Percentiles rank a stretch among this genome's conserved stretches.
These are phyloP conservation scores for Hyalella azteca DNA, from an alignment of 2,888 invertebrate genomes.

Conservation along the genomic window DNA sequence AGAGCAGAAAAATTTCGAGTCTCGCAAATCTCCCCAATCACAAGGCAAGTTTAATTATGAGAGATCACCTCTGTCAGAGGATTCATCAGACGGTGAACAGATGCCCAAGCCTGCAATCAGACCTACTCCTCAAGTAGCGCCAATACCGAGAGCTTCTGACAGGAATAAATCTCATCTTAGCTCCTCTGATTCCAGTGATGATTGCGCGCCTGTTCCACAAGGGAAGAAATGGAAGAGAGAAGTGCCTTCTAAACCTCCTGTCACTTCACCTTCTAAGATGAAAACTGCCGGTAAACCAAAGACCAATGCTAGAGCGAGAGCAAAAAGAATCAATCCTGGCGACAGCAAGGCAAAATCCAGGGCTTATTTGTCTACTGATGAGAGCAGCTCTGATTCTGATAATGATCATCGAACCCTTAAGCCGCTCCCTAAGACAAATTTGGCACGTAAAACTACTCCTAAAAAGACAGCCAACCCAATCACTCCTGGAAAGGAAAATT, in stretches of 20 bases:
- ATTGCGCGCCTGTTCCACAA: not conserved
- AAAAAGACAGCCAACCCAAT: not conserved
- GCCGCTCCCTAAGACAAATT: not conserved
- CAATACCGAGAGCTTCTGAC: not conserved
- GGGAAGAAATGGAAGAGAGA: not conserved
- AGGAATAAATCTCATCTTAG: not conserved
- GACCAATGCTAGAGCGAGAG: not conserved
- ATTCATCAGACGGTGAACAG: constrained; percentile 7
- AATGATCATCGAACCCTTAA: not conserved
- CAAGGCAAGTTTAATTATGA: not conserved
- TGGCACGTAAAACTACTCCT: not conserved
- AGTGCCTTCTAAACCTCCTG: not conserved
- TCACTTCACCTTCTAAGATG: not conserved
- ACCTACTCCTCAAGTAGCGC: constrained; percentile 13
- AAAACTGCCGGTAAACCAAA: not conserved
- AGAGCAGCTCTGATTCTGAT: constrained; percentile 17
- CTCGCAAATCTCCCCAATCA: not conserved
- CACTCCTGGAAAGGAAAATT: not conserved
- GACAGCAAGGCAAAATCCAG: not conserved
- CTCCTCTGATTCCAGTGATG: constrained; percentile 15
- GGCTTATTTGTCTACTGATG: constrained; percentile 18
- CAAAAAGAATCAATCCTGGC: not conserved
- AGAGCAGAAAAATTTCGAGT: not conserved
- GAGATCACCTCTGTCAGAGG: constrained; percentile 8
- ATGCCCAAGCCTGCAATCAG: not conserved